phyloP scores from a whole-genome alignment of 2,888 invertebrate genomes.

The Scaptomyza polygonia region DNA sequence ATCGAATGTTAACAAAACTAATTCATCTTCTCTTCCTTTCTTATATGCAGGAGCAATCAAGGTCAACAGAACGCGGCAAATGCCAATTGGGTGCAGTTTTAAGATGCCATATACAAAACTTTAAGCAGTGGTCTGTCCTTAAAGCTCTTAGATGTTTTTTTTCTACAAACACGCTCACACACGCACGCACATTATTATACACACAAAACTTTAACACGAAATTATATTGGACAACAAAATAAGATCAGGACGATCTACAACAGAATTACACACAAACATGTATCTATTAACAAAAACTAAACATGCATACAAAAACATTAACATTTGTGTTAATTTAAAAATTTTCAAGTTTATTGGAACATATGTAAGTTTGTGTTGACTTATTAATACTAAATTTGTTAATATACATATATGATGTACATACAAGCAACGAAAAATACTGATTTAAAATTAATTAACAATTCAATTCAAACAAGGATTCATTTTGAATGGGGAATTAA shows the following conservation, averaged over 20 bases:
- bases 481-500: constrained; percentile 5
- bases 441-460: constrained; percentile 7
- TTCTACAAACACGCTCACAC: constrained; percentile 3
- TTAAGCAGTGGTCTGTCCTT: constrained; percentile 47
- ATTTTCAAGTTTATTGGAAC: constrained; percentile 26
- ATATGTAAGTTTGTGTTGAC: constrained; percentile 22
- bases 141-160: constrained; percentile 38
- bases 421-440: constrained; percentile 17
- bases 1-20: background rate
- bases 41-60: constrained; percentile 68
- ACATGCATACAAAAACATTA: constrained; percentile 11
- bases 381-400: constrained; percentile 17
- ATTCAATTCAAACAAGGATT: background rate
- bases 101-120: constrained; percentile 54
- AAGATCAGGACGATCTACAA: constrained; percentile 36
- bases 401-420: constrained; percentile 5
- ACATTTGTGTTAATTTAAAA: constrained; percentile 46
- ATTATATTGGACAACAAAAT: constrained; percentile 24
- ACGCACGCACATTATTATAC: constrained; percentile 7
- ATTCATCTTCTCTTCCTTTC: constrained; percentile 1
- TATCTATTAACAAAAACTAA: background rate
- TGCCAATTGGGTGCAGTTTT: constrained; percentile 85
- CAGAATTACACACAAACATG: constrained; percentile 4
- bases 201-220: constrained; percentile 19
- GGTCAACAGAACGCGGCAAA: constrained; percentile 82